Evolutionary conservation across 2,113 vertebrate genomes (phyloP).

Genomic region (Baryphthengus martii): DNA sequence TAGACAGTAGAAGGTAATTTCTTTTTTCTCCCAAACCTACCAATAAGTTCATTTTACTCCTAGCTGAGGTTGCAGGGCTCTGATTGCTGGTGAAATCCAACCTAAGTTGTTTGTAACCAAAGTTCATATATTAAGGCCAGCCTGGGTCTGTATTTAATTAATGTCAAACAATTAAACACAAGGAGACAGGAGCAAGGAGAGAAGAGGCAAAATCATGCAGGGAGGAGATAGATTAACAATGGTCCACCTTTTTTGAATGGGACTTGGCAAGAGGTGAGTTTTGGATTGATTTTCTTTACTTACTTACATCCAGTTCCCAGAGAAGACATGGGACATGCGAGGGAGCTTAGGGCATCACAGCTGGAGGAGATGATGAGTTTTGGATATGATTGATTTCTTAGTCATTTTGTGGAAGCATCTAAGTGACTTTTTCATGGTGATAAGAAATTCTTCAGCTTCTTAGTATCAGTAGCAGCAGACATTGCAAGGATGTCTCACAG

Average conservation of each 20-base stretch:
- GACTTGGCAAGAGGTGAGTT: not conserved
- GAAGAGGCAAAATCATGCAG: not conserved
- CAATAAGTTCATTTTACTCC: not conserved
- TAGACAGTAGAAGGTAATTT: not conserved
- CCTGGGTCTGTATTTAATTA: not conserved
- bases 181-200: not conserved
- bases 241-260: not conserved
- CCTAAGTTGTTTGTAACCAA: not conserved
- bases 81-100: not conserved
- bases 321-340: not conserved
- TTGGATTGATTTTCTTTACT: not conserved
- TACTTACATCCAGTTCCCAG: not conserved
- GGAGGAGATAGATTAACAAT: not conserved
- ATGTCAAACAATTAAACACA: not conserved
- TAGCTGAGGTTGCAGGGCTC: not conserved
- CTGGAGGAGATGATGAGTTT: not conserved
- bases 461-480: not conserved
- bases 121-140: not conserved
- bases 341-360: not conserved
- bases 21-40: not conserved
- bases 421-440: not conserved
- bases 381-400: not conserved
- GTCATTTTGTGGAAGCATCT: not conserved
- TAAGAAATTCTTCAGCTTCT: not conserved
- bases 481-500: fast-evolving